Base-by-base conservation (phyloP, 2,888 invertebrate genomes). In the Drosophila putrida region DNA sequence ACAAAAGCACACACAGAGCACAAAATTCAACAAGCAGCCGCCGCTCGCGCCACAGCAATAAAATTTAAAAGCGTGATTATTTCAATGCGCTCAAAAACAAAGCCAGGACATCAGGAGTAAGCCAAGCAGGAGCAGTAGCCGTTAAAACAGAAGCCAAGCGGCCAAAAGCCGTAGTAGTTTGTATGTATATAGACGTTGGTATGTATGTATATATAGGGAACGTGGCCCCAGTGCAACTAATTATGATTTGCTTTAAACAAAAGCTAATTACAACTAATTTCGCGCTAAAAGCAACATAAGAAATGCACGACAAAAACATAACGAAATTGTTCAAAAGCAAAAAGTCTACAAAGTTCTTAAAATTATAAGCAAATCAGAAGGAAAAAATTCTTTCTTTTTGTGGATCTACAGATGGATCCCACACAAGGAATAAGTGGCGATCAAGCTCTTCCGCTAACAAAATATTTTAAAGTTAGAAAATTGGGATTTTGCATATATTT, bases 21-120 rank as follows among this genome's bases (percentile, higher is more conserved):
- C 20, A 53, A 58, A 68, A 78, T 61, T 77, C 87, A 74, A 78
- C 71, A 78, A 83, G 81, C 82, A 71, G 58, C 43, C 44, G 20
- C 44, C 20, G 51, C 28, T 62, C 70, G 78, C 62, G 63, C 67
- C 61, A 59, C 53, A 67, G 82, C 65, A 82, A 88, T 82, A 74
- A 88, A 82, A 82, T 84, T 84, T 84, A 78, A 82, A 74, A 88
- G 81, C 85, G 85, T 84, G 75, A 84, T 88, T 82, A 82, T 78
- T 82, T 82, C 67, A 54, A 75, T 65, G 62, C 57, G 58, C 54
- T 33, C 39, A 49, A 50, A 59, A 63, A 78, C 47, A 50, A 67
- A 43, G 43, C 36, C 27, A 53, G 49, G 43, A 60, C 43, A 65
- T 50, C 44, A 51, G 41, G 13, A 58, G 28, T 36, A 62, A 67